Evolutionary conservation across 2,113 vertebrate species (phyloP), one percentile per base, ranked within the genome.

Genomic region (Neolamprologus toae): DNA sequence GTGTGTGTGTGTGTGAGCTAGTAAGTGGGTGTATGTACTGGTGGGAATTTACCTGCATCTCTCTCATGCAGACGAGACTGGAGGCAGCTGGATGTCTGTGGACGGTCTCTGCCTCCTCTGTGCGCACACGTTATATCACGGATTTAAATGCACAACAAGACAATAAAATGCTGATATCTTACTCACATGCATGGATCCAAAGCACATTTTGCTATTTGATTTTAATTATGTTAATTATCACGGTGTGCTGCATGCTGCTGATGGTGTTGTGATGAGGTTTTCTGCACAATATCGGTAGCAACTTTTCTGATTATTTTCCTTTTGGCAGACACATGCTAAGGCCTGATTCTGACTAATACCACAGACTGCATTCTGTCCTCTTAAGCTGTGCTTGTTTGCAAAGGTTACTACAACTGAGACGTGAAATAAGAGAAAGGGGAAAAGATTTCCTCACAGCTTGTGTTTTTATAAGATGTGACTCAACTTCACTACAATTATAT

Each of bases 381-480:
- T 68, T 40, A 40, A 68, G 17, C 63, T 40, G 61, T 37, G 63
- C 33, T 37, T 68, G 6, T 40, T 68, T 40, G 10, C 33, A 21
- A 68, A 68, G 11, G 19, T 13, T 68, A 13, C 53, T 63, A 45
- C 33, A 86, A 71, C 9, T 54, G 8, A 85, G 61, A 66, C 14
- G 63, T 37, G 31, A 66, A 81, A 61, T 33, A 47, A 76, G 31
- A 61, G 53, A 66, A 85, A 85, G 6, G 19, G 59, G 33, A 19
- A 42, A 35, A 73, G 10, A 81, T 47, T 71, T 84, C 47, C 26
- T 19, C 33, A 82, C 35, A 21, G 42, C 26, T 54, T 80, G 55
- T 81, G 81, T 89, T 87, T 89, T 88, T 55, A 40, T 88, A 78
- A 89, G 80, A 79, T 3, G 35, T 89, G 57, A 90, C 42, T 89